A percentile compares a stretch with the other conserved stretches of the same genome.
Evolutionary conservation across 2,797 vertebrate species (phyloP).

Genomic region (Apodemus agrarius): DNA sequence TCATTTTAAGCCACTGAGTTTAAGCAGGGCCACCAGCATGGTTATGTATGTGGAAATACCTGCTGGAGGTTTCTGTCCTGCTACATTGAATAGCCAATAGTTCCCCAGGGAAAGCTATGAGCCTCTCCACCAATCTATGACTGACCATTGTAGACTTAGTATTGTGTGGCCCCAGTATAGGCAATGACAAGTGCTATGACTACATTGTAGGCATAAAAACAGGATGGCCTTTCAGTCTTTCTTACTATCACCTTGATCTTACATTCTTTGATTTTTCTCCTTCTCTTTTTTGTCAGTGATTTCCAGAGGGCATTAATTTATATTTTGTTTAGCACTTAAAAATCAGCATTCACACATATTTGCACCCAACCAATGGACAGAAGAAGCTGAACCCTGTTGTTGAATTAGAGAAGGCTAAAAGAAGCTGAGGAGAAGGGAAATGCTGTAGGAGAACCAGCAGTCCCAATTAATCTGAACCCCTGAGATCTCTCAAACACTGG

Average conservation of each 20-base stretch:
- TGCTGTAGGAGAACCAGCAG: no score
- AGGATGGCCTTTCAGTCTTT: not conserved
- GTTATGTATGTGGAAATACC: not conserved
- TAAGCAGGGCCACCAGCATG: not conserved
- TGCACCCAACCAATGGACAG: no score
- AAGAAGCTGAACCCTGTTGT: no score
- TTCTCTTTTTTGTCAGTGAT: not conserved
- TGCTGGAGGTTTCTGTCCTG: not conserved
- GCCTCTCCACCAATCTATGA: not conserved
- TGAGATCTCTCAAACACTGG: no score
- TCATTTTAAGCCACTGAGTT: not conserved
- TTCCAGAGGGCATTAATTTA: not conserved
- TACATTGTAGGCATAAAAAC: not conserved
- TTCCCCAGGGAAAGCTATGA: not conserved
- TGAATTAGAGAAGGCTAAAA: no score
- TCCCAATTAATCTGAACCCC: no score
- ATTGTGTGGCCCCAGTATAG: not conserved
- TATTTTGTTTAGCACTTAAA: not conserved
- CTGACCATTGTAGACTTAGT: not conserved
- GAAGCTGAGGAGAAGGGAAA: no score
- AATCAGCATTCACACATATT: not conserved
- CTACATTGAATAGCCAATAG: not conserved
- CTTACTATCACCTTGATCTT: not conserved
- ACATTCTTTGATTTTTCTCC: not conserved
- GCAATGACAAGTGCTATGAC: not conserved